Evolutionary conservation across 2,113 vertebrate genomes (phyloP).

Genomic region (Pelvicachromis taeniatus): DNA sequence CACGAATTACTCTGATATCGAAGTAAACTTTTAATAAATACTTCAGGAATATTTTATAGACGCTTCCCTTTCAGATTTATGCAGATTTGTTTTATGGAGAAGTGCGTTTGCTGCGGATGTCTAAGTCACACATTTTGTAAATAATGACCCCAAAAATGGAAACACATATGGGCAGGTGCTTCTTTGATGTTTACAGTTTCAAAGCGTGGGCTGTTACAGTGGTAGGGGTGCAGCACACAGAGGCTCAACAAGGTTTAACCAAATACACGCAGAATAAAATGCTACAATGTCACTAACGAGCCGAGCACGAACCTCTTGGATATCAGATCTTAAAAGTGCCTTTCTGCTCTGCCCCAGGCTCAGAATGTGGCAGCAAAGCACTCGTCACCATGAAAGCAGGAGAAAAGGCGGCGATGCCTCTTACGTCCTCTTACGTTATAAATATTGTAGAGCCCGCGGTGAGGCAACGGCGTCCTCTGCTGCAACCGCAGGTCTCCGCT

Average conservation of each 20-base stretch:
- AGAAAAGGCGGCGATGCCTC: neutral
- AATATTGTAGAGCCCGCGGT: slow-evolving; percentile 77
- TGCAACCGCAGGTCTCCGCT: slow-evolving; percentile 87
- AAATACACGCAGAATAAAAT: neutral
- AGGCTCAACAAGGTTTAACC: neutral
- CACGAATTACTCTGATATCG: neutral
- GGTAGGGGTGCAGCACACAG: neutral
- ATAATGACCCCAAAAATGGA: neutral
- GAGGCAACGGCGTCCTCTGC: slow-evolving; percentile 82
- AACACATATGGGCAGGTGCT: neutral
- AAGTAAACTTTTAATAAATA: neutral
- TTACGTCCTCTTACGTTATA: slow-evolving; percentile 85
- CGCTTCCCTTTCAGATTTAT: neutral
- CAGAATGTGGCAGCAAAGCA: neutral
- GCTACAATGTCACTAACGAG: neutral
- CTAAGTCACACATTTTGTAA: neutral
- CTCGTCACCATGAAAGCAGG: neutral
- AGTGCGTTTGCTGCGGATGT: neutral
- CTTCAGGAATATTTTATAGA: neutral
- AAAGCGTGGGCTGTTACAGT: fast-evolving
- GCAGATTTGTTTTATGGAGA: neutral
- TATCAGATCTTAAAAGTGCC: neutral
- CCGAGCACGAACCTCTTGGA: neutral
- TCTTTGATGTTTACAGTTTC: neutral
- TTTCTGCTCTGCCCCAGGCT: neutral